Percentiles rank a stretch among this genome's conserved stretches.
Evolutionary conservation across 2,888 invertebrate species (phyloP).

Genomic region (Nomada ferruginata): DNA sequence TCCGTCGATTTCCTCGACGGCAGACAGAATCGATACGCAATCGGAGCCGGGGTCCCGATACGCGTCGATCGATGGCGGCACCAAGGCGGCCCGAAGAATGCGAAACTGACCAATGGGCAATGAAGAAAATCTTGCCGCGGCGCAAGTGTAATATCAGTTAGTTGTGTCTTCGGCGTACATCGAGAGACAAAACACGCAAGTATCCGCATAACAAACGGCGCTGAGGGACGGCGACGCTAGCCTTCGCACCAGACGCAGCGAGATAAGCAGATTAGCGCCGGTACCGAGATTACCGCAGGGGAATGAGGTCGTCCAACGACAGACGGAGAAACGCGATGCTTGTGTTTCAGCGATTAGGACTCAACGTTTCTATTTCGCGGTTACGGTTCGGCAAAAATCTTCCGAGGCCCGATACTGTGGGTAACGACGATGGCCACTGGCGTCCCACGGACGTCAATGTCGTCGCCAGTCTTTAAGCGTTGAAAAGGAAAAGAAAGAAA

Average conservation of each 20-base stretch:
- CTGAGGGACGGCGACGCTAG: constrained; percentile 40
- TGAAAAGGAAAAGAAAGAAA: background rate
- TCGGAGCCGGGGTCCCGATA: constrained; percentile 13
- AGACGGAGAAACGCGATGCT: background rate
- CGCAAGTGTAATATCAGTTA: constrained; percentile 62
- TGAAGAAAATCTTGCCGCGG: constrained; percentile 39
- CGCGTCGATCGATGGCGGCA: constrained; percentile 18
- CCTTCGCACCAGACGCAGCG: constrained; percentile 31
- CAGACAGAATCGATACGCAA: constrained; percentile 16
- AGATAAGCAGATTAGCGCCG: constrained; percentile 48
- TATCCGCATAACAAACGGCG: constrained; percentile 27
- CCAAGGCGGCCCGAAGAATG: constrained; percentile 13
- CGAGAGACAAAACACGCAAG: constrained; percentile 66
- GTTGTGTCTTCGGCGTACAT: constrained; percentile 64
- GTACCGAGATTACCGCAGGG: constrained; percentile 26
- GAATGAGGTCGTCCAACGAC: background rate
- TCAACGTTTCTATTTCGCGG: no score
- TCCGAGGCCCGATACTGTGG: no score
- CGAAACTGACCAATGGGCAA: constrained; percentile 30
- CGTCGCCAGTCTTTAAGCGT: constrained; percentile 1
- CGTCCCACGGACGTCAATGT: background rate
- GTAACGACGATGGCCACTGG: background rate
- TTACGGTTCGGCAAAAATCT: no score
- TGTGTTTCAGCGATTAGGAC: background rate
- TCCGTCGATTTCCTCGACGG: constrained; percentile 3